Base-by-base conservation (phyloP, 2,113 vertebrate species). In the Tupaia chinensis region DNA sequence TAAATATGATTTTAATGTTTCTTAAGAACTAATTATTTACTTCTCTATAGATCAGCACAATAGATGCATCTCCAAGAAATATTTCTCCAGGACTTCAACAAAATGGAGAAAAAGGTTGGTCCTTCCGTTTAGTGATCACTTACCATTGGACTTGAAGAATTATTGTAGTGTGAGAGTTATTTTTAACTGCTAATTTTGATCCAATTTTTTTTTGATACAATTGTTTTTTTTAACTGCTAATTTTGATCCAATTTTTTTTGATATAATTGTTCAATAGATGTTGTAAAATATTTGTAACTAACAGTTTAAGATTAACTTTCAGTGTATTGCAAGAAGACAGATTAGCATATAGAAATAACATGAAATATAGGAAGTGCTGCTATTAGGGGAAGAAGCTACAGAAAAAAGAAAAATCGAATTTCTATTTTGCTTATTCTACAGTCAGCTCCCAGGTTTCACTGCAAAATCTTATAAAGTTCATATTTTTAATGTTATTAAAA, bases 31-130 rank as follows among this genome's bases (percentile, higher is more conserved):
- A 0, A 10, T 12, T 69, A 91, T 56, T 93, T 96, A 80, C 97
- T 77, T 97, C 17, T 98, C 27, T 66, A 74, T 93, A 99, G 99
- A 99, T 98, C 87, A 99, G 98, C 73, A 95, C 98, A 63, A 97
- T 99, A 97, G 99, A 99, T 81, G 99, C 99, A 29, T 99, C 99
- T 17, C 99, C 99, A 61, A 99, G 99, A 29, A 99, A 99, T 98
- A 98, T 99, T 93, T 99, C 99, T 68, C 99, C 99, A 89, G 99
- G 99, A 60, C 98, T 99, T 15, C 99, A 99, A 96, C 99, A 99
- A 96, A 99, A 99, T 70, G 99, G 99, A 68, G 99, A 99, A 5
- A 99, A 99, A 99, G 99, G 99, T 99, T 96, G 92, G 98, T 97
- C 9, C n/a, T 81, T 78, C 13, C 79, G 12, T 72, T 23, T 82